These are phyloP conservation scores for Chaitophorus viminalis DNA, from an alignment of 2,888 invertebrate genomes.

Conservation along the genomic window DNA sequence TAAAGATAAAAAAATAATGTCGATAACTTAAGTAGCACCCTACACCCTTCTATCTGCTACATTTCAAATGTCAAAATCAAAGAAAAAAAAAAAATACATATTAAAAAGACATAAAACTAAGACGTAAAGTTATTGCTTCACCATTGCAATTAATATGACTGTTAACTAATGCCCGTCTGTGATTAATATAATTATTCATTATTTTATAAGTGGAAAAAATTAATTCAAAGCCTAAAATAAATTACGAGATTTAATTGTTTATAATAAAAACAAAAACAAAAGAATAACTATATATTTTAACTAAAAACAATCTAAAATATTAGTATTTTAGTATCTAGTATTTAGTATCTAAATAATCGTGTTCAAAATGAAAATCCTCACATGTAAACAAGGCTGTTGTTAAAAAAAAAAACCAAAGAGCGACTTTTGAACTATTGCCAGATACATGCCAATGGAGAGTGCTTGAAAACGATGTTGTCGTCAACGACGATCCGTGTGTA, in stretches of 20 bases:
- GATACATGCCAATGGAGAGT: slow-evolving; percentile 37
- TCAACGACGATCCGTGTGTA: slow-evolving; percentile 28
- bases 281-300: no score
- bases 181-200: background rate
- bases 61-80: background rate
- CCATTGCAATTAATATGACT: background rate
- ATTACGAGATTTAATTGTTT: no score
- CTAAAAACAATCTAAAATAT: no score
- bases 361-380: slow-evolving; percentile 29
- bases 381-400: slow-evolving; percentile 43
- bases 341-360: no score
- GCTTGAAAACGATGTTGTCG: background rate
- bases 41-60: background rate
- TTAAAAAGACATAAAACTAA: background rate
- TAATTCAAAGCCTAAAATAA: no score
- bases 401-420: background rate
- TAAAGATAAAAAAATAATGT: background rate
- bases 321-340: no score
- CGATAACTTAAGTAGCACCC: background rate
- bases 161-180: background rate
- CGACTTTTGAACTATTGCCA: slow-evolving; percentile 51
- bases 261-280: no score
- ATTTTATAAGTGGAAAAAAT: background rate
- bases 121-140: background rate
- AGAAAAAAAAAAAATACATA: background rate